phyloP scores from a whole-genome alignment of 2,797 vertebrate genomes.

The Melanotaenia maccullochi region DNA sequence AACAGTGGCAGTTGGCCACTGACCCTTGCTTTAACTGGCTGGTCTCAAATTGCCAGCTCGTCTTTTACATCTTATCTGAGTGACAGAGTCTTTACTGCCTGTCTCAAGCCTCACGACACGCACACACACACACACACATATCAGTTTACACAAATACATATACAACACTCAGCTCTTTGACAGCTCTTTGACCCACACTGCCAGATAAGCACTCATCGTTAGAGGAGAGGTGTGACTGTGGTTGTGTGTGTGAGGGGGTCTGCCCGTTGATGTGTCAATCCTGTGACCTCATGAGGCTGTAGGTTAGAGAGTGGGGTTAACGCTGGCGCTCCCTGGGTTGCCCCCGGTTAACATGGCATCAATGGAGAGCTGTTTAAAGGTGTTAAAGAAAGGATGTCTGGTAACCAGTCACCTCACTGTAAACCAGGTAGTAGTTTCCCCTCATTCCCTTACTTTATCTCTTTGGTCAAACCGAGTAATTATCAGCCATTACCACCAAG shows the following conservation, averaged over 20 bases:
- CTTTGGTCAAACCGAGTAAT: neutral
- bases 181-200: constrained; percentile 42
- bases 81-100: constrained; percentile 26
- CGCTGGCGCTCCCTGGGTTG: constrained; percentile 15
- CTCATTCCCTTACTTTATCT: neutral
- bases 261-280: constrained; percentile 52
- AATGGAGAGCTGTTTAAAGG: constrained; percentile 57
- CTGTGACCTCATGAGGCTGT: constrained; percentile 45
- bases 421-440: neutral
- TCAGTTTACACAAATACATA: constrained; percentile 33
- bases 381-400: constrained; percentile 34
- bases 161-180: constrained; percentile 26
- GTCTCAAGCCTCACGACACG: constrained; percentile 15
- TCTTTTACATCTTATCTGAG: constrained; percentile 75
- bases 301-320: constrained; percentile 45
- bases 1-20: constrained; percentile 47
- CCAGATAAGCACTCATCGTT: constrained; percentile 34
- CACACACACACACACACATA: constrained; percentile 8
- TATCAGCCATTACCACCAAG: neutral
- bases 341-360: constrained; percentile 40
- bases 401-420: constrained; percentile 22
- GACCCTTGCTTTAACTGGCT: constrained; percentile 63
- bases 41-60: constrained; percentile 66
- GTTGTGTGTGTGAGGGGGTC: neutral
- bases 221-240: neutral